Base-by-base conservation (phyloP, 2,888 invertebrate genomes). In the Dimorphilus gyrociliatus region DNA sequence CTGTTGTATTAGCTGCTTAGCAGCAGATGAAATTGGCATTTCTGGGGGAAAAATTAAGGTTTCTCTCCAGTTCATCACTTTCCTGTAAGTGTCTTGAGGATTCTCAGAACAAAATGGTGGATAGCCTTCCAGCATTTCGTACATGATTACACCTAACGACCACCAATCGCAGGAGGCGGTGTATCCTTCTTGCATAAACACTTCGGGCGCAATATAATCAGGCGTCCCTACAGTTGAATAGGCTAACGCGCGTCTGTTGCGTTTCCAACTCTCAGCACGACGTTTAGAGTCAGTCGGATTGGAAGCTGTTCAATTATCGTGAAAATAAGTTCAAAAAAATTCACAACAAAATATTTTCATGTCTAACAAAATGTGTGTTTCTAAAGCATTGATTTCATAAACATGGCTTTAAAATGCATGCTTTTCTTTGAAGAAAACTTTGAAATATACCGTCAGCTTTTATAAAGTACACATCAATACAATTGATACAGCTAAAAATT, bases 141-240 rank as follows among this genome's bases (percentile, higher is more conserved):
- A 97, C 97, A 99, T 97, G 51, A 97, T 97, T 34, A 99, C 97
- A 16, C 97, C 97, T 34, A 99, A 71, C 38, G 90, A 92, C 97
- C 97, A 97, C 86, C 92, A 99, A 66, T 99, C 97, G 51, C 94
- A 97, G 35, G 88, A 81, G 29, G 86, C 80, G 3, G 86, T 88
- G 65, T 99, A 99, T 25, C 97, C 97, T 21, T 88, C 90, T 67
- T 92, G 92, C 48, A 65, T 62, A 47, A 70, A 97, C 48, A 97
- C 94, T 71, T 99, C 97, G 1, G 97, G 97, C 19, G 97, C 97
- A 53, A 99, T 99, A 61, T 99, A 99, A 69, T 99, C 97, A 2
- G 97, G 97, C 29, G 97, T 99, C 32, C 94, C 97, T 6, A 72
- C 71, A 15, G 70, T 72, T 5, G 71, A 71, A 50, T 71, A 71